These are phyloP conservation scores for Peromyscus nudipes DNA, from an alignment of 2,797 vertebrate species.

Conservation along the genomic window DNA sequence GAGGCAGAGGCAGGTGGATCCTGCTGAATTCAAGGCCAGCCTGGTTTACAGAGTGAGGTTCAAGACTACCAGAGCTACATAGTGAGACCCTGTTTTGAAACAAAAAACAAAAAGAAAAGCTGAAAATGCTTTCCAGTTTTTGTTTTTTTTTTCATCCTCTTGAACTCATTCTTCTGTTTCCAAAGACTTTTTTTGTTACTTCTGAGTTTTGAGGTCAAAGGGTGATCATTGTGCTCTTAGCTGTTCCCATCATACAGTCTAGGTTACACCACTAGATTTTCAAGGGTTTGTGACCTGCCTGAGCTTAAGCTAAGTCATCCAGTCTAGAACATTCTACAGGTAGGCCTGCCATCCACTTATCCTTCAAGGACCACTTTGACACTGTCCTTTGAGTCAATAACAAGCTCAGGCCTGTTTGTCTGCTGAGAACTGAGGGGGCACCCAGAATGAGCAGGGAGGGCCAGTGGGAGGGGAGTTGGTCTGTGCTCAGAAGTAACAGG, in stretches of 20 bases:
- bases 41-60: not conserved
- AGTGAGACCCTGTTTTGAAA: not conserved
- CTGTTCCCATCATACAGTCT: accelerated
- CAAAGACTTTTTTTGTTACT: not conserved
- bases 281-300: not conserved
- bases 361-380: not conserved
- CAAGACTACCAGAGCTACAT: not conserved
- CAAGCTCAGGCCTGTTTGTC: not conserved
- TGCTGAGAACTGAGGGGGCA: not conserved
- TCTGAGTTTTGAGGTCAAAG: not conserved
- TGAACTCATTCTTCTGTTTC: not conserved
- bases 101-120: not conserved
- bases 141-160: not conserved
- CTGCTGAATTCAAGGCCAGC: not conserved
- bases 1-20: not conserved
- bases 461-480: not conserved
- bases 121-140: not conserved
- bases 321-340: not conserved
- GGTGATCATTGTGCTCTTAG: accelerated
- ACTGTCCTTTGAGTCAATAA: not conserved
- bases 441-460: not conserved
- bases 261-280: not conserved
- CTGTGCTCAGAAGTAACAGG: not conserved
- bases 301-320: not conserved
- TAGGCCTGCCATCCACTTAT: not conserved